Conservation (phyloP, 2,113 vertebrate genomes). For the Elaphurus davidianus region DNA sequence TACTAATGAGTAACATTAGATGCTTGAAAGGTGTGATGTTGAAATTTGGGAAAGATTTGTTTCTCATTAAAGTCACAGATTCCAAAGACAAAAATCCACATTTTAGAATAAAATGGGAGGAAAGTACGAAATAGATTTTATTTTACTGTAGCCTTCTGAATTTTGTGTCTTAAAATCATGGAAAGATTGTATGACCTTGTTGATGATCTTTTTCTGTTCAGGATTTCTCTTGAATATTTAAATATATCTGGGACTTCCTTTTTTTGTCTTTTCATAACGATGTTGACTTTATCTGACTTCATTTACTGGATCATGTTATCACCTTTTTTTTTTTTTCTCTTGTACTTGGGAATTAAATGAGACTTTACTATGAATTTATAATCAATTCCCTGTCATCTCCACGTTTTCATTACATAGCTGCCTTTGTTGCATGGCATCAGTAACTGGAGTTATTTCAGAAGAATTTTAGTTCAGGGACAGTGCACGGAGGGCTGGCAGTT, state of each 20-base stretch:
- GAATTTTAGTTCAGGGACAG: not conserved
- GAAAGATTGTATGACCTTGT: not conserved
- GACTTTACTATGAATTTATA: not conserved
- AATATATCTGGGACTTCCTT: not conserved
- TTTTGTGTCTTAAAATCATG: not conserved
- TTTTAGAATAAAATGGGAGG: not conserved
- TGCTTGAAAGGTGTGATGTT: constrained; percentile 36
- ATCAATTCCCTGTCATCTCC: not conserved
- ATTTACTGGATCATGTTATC: not conserved
- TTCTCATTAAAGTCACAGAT: constrained; percentile 11
- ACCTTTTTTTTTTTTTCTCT: not conserved
- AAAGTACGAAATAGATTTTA: not conserved
- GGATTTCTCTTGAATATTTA: not conserved
- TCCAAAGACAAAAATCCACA: not conserved
- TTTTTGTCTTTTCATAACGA: not conserved
- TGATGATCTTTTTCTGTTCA: not conserved
- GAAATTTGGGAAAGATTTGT: not conserved
- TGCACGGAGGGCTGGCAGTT: not conserved
- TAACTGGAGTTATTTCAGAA: not conserved
- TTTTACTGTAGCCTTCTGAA: not conserved
- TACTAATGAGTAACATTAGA: not conserved
- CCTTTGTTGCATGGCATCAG: not conserved
- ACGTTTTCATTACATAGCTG: not conserved
- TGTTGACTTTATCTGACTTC: constrained; percentile 31
- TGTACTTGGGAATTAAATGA: not conserved